Base-by-base conservation (phyloP, 2,113 vertebrate genomes). In the Lagenorhynchus albirostris region DNA sequence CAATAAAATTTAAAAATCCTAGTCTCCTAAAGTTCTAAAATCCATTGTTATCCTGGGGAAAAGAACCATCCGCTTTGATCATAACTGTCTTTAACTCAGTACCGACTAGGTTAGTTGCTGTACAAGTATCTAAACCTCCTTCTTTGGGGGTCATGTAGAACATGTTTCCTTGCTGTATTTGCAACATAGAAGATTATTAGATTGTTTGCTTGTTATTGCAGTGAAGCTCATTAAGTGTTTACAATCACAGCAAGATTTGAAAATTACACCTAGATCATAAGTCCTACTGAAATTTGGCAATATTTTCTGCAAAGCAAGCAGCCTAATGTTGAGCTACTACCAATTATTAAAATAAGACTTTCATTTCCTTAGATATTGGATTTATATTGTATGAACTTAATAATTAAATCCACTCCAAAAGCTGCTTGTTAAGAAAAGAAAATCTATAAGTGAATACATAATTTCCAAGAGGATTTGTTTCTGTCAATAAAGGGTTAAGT, bases 31-130 rank as follows among this genome's bases (percentile, higher is more conserved):
- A 98, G 82, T 98, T 98, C 92, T 99, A 97, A 87, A 99, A 99
- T 41, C 97, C 98, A 84, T 99, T 99, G 38, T 95, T 94, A 71
- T 99, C 98, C 80, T 99, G 98, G 65, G 99, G 99, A 55, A 99
- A 99, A 96, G 98, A 99, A 79, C 99, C 99, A 0, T 99, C 99
- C 65, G 99, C 99, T 97, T 99, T 99, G 86, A 99, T 99, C 55
- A 99, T 99, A 79, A 99, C 98, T 3, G 99, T 99, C 98, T 99
- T 99, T 23, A 99, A 98, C 97, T 99, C 99, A 80, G 99, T 99
- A 83, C 99, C 99, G 14, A 99, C 99, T 96, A 99, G 98, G 94
- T 99, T 99, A 6, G 99, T 99, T 73, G 99, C 99, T 85, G 99
- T 99, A 62, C 99, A 99, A 1, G 99, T 99, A 96, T 99, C 99